Evolutionary conservation across 2,888 invertebrate species (phyloP).

Genomic region (Cheiracanthium punctorium): DNA sequence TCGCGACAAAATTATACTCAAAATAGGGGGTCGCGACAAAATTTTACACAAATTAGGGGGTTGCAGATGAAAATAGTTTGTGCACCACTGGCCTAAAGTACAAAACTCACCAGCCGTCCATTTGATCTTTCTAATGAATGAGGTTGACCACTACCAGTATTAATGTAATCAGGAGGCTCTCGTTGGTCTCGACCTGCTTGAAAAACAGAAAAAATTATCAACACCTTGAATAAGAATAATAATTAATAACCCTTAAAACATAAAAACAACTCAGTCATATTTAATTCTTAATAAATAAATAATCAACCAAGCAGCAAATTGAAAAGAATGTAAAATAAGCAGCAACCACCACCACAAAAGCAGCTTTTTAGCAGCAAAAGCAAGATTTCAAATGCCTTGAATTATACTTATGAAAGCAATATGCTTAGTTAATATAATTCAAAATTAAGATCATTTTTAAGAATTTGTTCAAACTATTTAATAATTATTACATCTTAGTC

Average conservation of each 20-base stretch:
- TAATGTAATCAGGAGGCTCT: slow-evolving; percentile 72
- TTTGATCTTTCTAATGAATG: slow-evolving; percentile 69
- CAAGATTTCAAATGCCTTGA: no score
- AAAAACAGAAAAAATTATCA: not conserved
- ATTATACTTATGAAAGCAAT: no score
- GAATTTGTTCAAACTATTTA: no score
- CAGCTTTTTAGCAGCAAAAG: not conserved
- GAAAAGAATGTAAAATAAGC: not conserved
- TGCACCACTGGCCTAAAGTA: not conserved
- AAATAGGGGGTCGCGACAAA: no score
- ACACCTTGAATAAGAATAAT: not conserved
- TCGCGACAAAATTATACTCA: no score
- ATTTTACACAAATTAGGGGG: no score
- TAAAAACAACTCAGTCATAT: not conserved
- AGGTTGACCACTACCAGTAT: slow-evolving; percentile 68
- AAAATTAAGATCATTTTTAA: no score
- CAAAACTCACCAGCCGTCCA: slow-evolving; percentile 63
- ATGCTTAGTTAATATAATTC: no score
- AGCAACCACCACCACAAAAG: slow-evolving; percentile 40
- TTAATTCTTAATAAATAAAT: not conserved
- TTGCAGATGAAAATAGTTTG: no score
- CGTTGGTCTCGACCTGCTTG: slow-evolving; percentile 39
- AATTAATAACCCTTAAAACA: no score
- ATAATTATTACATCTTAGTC: no score
- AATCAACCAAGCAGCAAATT: not conserved